Evolutionary conservation across 1,140 invertebrate species (phyloP).

Genomic region (Aleiodes sp.): DNA sequence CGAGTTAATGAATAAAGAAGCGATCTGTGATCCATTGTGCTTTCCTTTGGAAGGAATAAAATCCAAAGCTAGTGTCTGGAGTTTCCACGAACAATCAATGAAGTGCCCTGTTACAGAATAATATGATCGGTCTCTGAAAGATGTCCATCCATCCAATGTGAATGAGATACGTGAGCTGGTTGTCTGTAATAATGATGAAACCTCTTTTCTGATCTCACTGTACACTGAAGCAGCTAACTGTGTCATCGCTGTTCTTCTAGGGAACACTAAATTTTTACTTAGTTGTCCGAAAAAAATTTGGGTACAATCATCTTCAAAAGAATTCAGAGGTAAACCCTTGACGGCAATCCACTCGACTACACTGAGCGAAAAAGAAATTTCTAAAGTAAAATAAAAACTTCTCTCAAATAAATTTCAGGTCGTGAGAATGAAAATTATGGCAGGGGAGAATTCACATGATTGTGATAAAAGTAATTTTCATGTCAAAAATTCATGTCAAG

Average conservation of each 20-base stretch:
- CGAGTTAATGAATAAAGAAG: constrained; percentile 12
- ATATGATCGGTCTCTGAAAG: constrained; percentile 15
- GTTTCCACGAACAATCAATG: constrained; percentile 21
- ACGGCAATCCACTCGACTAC: constrained; percentile 18
- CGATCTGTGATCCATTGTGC: constrained; percentile 25
- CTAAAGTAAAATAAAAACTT: no score
- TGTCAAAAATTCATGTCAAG: no score
- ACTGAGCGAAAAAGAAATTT: neutral
- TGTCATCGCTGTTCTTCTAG: neutral
- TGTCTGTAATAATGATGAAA: constrained; percentile 25
- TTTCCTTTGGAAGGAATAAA: constrained; percentile 22
- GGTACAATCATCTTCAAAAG: constrained; percentile 27
- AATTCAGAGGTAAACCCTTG: constrained; percentile 23
- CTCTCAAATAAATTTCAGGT: no score
- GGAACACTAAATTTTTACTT: neutral
- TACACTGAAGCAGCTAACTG: neutral
- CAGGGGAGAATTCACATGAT: no score
- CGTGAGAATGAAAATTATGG: no score
- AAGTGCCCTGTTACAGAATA: constrained; percentile 30
- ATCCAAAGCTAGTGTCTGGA: constrained; percentile 27
- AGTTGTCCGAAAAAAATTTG: neutral
- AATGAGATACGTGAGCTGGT: constrained; percentile 29
- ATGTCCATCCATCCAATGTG: constrained; percentile 31
- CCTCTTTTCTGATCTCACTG: neutral
- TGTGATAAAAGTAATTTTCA: no score